Evolutionary conservation across 2,797 vertebrate species (phyloP).

Genomic region (Anas georgica): DNA sequence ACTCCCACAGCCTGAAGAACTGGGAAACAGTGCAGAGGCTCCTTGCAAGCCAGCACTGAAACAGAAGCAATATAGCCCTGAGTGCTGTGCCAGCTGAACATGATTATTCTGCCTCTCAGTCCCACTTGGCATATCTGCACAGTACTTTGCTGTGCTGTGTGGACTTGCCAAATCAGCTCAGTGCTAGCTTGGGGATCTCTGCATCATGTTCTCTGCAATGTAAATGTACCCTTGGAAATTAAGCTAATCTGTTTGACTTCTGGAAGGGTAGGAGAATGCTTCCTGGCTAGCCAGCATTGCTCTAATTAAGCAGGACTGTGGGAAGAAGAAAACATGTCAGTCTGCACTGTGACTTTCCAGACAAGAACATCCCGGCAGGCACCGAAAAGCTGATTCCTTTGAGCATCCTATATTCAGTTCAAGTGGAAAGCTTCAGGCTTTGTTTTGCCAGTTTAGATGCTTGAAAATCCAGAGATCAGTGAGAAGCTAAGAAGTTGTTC

Average conservation of each 20-base stretch:
- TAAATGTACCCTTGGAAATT: constrained; percentile 14
- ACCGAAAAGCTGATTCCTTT: background rate
- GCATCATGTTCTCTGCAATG: background rate
- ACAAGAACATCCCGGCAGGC: background rate
- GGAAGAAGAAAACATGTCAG: constrained; percentile 1
- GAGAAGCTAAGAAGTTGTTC: background rate
- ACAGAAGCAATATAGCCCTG: background rate
- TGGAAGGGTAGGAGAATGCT: background rate
- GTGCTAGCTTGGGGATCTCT: background rate
- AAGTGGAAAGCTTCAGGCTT: background rate
- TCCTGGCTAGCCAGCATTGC: background rate
- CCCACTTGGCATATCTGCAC: background rate
- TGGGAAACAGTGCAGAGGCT: background rate
- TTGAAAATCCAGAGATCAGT: background rate
- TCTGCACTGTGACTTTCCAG: background rate
- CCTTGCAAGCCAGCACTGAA: background rate
- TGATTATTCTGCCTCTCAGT: background rate
- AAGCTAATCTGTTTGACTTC: background rate
- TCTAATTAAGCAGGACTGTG: background rate
- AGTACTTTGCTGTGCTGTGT: background rate
- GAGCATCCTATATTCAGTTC: background rate
- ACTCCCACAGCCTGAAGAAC: background rate
- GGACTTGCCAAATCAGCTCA: background rate
- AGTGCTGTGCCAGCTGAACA: background rate
- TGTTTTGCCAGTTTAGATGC: background rate